Percentiles rank a stretch among this genome's conserved stretches.
Evolutionary conservation across 2,888 invertebrate species (phyloP).

Genomic region (Steinernema hermaphroditum): DNA sequence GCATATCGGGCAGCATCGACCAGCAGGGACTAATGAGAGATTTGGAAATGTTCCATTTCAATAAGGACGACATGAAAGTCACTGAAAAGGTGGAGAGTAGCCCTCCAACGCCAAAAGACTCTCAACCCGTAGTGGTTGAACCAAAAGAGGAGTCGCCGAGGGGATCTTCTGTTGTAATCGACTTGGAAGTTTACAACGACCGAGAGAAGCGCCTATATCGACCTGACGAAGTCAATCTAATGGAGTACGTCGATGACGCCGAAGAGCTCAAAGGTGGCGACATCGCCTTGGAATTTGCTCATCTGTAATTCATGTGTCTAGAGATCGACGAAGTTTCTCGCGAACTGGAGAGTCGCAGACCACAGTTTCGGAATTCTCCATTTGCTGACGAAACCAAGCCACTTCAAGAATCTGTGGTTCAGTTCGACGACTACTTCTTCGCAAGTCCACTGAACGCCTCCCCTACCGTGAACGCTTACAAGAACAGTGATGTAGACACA

Average conservation of each 20-base stretch:
- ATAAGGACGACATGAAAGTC: neutral
- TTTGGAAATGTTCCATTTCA: neutral
- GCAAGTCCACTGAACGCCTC: neutral
- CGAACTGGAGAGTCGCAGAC: neutral
- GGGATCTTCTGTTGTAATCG: neutral
- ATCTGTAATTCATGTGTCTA: neutral
- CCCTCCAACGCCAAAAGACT: neutral
- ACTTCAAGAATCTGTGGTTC: neutral
- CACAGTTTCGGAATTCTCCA: neutral
- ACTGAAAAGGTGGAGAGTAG: neutral
- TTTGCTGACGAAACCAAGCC: neutral
- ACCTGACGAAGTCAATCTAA: slow-evolving; percentile 43
- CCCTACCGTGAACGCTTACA: neutral
- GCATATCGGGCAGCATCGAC: neutral
- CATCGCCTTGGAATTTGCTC: neutral
- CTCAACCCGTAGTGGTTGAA: slow-evolving; percentile 19
- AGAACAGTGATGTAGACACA: slow-evolving; percentile 27
- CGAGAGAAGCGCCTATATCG: neutral
- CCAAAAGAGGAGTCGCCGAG: neutral
- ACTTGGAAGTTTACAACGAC: neutral
- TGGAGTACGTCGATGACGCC: slow-evolving; percentile 49
- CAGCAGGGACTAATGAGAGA: neutral
- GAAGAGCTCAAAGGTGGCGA: slow-evolving; percentile 35
- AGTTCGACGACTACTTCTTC: neutral
- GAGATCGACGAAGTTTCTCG: neutral